These are phyloP conservation scores for Ooceraea biroi DNA, from an alignment of 1,140 invertebrate genomes.

Conservation along the genomic window DNA sequence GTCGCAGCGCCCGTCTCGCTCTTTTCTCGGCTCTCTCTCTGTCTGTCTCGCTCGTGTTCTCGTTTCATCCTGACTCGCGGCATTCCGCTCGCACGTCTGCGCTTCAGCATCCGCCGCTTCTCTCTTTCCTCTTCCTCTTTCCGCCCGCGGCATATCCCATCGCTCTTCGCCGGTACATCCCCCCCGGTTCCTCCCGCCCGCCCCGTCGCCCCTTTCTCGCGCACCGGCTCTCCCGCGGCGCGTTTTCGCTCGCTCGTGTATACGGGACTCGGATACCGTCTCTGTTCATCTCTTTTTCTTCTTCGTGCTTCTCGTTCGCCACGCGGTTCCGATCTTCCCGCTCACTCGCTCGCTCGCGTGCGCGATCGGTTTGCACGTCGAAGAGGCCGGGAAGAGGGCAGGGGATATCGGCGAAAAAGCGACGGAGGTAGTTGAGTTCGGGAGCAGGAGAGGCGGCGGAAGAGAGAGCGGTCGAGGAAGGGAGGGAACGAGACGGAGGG, in stretches of 20 bases:
- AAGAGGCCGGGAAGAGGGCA: constrained; percentile 5
- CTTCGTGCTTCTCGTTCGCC: constrained; percentile 40
- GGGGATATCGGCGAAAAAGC: constrained; percentile 51
- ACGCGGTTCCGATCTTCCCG: constrained; percentile 17
- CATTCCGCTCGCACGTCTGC: constrained; percentile 74
- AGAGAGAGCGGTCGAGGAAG: too few relatives aligned
- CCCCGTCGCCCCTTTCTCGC: constrained; percentile 42
- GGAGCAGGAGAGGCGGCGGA: constrained; percentile 38
- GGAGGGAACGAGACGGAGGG: constrained; percentile 55
- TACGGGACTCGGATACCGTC: constrained; percentile 64
- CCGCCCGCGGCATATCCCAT: constrained; percentile 71
- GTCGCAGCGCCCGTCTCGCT: too few relatives aligned
- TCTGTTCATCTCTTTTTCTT: constrained; percentile 54
- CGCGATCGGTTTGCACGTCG: constrained; percentile 73
- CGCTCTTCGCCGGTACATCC: constrained; percentile 64
- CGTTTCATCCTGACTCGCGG: constrained; percentile 72
- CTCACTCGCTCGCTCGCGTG: constrained; percentile 73
- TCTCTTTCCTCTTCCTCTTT: constrained; percentile 73
- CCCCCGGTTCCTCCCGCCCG: constrained; percentile 49
- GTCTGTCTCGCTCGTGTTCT: constrained; percentile 75
- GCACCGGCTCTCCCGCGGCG: constrained; percentile 70
- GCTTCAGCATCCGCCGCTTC: constrained; percentile 65
- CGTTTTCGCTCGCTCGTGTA: constrained; percentile 50
- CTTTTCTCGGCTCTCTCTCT: constrained; percentile 49
- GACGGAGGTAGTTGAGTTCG: constrained; percentile 50